Evolutionary conservation across 2,888 invertebrate genomes (phyloP), one percentile per base, ranked within the genome.

Genomic region (Drosophila colorata): DNA sequence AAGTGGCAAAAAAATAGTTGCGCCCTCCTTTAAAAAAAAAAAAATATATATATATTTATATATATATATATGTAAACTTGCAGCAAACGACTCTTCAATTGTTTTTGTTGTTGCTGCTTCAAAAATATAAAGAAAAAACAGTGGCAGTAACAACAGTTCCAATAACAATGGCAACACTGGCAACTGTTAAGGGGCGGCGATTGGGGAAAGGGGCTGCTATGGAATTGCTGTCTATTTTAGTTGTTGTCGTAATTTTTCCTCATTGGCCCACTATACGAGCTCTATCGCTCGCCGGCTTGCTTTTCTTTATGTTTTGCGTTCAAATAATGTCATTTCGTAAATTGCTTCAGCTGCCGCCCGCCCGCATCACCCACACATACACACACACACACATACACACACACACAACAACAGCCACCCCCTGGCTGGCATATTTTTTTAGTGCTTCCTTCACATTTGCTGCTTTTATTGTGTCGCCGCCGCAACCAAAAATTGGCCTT

Each of bases 281-380:
- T 6, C 43, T 7, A 13, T 43, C 43, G 11, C 18, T 41, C 11
- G 64, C 41, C 23, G 23, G 11, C 18, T 41, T n/a, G 64, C 41
- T 35, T 76, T 64, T 70, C 78, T 85, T 78, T 81, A 78, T 85
- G 81, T 67, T 72, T 74, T 87, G 86, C 74, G 80, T 78, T 86
- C 88, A 80, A 87, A 85, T 85, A 84, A 84, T 84, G 88, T 82
- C 84, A 87, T 84, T 84, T 85, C 61, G 86, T 85, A 87, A 84
- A 84, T 84, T 86, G 88, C 84, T 82, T 78, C 86, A 87, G 69
- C 84, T 70, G 64, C 46, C 56, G 28, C 38, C 20, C 51, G 18
- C 9, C 6, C 18, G 28, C 38, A 53, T n/a, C 41, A 11, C 11
- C 31, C 46, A 47, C 53, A 33, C 25, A 14, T 31, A 31, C 28